Base-by-base conservation (phyloP, 2,113 vertebrate species). In the Sebastes schlegelii region DNA sequence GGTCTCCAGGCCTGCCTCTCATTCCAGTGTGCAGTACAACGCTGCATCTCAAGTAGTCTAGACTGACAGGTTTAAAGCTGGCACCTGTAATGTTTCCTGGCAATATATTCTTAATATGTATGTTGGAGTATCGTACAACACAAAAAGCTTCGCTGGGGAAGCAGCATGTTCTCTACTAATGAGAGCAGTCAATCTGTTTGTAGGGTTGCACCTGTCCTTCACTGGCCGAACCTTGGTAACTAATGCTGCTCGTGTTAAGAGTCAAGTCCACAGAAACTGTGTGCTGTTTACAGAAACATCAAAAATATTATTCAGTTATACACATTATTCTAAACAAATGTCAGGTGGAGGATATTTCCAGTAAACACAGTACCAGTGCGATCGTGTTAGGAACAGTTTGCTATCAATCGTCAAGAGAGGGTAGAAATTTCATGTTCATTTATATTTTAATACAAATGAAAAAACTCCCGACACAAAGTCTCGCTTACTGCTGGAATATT, bases 1-100 rank as follows among this genome's bases (percentile, higher is more conserved):
- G 73, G 45, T 87, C 81, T 73, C 54, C 16, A 67, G 62, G 46
- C 34, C 52, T 42, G 68, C 34, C 34, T 74, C 66, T 67, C 40
- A 49, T 60, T 76, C 62, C 45, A 58, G 51, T 12, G 77, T 14
- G 51, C 60, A 11, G 16, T 46, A 63, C 60, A 58, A 60, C 68
- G 40, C 40, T 64, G 77, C 78, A 86, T 81, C 60, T 61, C 74
- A 79, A 85, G 16, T 42, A 72, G 21, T 63, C 34, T n/a, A 61
- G 54, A 26, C 46, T 63, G 76, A 71, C 65, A 43, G 70, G 52
- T 75, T 79, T 80, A 61, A 43, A 77, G 80, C 74, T 58, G 49
- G 21, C 11, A 58, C 11, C 48, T n/a, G 40, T 11, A 64, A 40
- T 42, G 52, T 77, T 77, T 84, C 10, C 5, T 40, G 5, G 8